Percentiles rank a stretch among this genome's conserved stretches.
These are phyloP conservation scores for Drosophila nigromelanica DNA, from an alignment of 1,140 invertebrate genomes.

Conservation along the genomic window DNA sequence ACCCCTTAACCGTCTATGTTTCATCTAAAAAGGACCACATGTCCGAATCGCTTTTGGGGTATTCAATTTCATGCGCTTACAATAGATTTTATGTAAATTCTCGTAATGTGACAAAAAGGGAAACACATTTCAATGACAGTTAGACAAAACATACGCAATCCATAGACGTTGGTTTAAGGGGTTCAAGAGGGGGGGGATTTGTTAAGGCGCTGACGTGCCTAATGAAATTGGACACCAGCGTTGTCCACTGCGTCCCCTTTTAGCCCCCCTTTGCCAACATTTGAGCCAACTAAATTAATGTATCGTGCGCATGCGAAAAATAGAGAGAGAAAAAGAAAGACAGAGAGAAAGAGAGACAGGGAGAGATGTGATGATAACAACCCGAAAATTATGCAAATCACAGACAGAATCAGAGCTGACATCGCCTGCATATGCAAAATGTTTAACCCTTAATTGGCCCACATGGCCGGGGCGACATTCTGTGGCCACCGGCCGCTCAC, in stretches of 20 bases:
- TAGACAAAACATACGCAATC: constrained; percentile 65
- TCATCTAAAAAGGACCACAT: constrained; percentile 54
- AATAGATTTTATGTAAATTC: constrained; percentile 73
- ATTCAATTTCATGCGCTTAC: constrained; percentile 74
- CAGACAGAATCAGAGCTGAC: constrained; percentile 24
- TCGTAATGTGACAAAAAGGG: constrained; percentile 75
- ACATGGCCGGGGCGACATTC: constrained; percentile 53
- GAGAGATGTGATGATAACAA: constrained; percentile 35
- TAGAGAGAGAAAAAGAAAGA: background rate
- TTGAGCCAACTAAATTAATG: constrained; percentile 52
- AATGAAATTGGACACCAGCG: constrained; percentile 83
- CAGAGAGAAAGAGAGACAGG: background rate
- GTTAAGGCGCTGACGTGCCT: constrained; percentile 59
- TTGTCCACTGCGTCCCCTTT: constrained; percentile 30
- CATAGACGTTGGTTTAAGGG: constrained; percentile 3
- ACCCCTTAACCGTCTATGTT: background rate
- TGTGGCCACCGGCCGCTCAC: constrained; percentile 58
- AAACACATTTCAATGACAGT: constrained; percentile 77
- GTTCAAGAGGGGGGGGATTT: constrained; percentile 3
- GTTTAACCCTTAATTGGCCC: constrained; percentile 82
- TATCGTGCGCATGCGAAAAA: constrained; percentile 36
- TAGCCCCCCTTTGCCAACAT: constrained; percentile 4
- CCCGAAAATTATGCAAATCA: constrained; percentile 79
- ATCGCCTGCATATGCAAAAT: constrained; percentile 68
- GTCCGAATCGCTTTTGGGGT: constrained; percentile 60